Evolutionary conservation across 1,140 invertebrate species (phyloP), one percentile per base, ranked within the genome.

Genomic region (Drosophila parvula): DNA sequence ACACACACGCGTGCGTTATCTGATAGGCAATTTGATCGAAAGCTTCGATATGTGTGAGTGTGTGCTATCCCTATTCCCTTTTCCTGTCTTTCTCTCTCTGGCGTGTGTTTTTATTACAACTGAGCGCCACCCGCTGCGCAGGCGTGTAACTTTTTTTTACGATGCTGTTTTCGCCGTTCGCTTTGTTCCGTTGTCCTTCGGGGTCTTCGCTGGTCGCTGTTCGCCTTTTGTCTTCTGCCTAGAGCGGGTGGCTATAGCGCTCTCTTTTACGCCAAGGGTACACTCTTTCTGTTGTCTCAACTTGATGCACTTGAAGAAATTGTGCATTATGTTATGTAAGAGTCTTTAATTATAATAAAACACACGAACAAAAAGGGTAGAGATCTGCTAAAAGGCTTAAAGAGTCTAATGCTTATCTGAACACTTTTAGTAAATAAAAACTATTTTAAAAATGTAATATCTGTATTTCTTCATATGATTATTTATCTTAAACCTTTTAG

Each of bases 1-100:
- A 61, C 27, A 3, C 43, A 36, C 27, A 16, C 12, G 27, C 28
- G 50, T 41, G 27, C 28, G 50, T 41, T 45, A 83, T 84, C 84
- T 69, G 84, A 81, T 83, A 74, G 63, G 55, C 78, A 48, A 74
- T 86, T 89, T 89, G 84, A 89, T 89, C 84, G 84, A 89, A 89
- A 89, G 84, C 85, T 89, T 78, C 80, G 84, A 88, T 88, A 88
- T 82, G 79, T 65, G 68, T 27, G 36, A 27, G 64, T 16, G 28
- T 22, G 68, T 53, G 68, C 65, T 70, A 45, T 70, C 47, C 7
- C 12, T 36, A n/a, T n/a, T 56, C 47, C 40, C 78, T 53, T 27
- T 27, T 27, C 41, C 18, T 32, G 27, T 10, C 34, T 44, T 22
- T 44, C 18, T 34, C 45, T 22, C 57, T 27, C 11, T 44, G 22